Conservation (phyloP, 2,888 invertebrate genomes). For the Galerucella calmariensis region DNA sequence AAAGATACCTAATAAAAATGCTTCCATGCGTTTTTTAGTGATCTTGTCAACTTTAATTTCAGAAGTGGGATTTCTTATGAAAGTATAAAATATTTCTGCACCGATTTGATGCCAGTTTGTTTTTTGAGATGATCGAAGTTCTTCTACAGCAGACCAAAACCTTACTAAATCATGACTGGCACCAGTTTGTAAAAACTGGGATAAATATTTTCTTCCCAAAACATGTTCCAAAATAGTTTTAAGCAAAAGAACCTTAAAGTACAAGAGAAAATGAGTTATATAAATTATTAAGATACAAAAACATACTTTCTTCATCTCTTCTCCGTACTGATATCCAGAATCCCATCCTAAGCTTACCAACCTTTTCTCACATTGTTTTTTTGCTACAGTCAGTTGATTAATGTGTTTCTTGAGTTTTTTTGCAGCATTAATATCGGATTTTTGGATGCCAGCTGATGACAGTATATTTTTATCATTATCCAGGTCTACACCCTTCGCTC, state of each 20-base stretch:
- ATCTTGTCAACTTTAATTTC: slow-evolving; percentile 86
- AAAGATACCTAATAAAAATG: slow-evolving; percentile 73
- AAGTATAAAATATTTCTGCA: slow-evolving; percentile 92
- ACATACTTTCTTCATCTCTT: slow-evolving; percentile 54
- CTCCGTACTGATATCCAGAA: slow-evolving; percentile 67
- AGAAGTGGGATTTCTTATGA: slow-evolving; percentile 82
- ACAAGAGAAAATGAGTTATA: neutral
- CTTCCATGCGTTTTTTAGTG: slow-evolving; percentile 86
- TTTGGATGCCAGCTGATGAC: slow-evolving; percentile 70
- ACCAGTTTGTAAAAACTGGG: slow-evolving; percentile 83
- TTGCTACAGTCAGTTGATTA: slow-evolving; percentile 83
- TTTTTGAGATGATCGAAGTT: slow-evolving; percentile 79
- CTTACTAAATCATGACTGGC: slow-evolving; percentile 87
- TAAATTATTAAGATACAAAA: neutral
- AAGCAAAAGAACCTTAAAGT: slow-evolving; percentile 75
- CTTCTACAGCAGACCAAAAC: slow-evolving; percentile 89
- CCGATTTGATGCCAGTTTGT: slow-evolving; percentile 87
- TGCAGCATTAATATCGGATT: slow-evolving; percentile 83
- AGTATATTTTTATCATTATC: slow-evolving; percentile 70
- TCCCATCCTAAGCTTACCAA: slow-evolving; percentile 82
- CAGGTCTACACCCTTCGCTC: slow-evolving; percentile 82
- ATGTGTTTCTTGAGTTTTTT: slow-evolving; percentile 87
- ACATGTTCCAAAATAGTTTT: slow-evolving; percentile 81
- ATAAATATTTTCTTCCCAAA: slow-evolving; percentile 82
- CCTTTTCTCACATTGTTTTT: slow-evolving; percentile 83